Evolutionary conservation across 2,888 invertebrate genomes (phyloP).

Genomic region (Lucinisca nassula): DNA sequence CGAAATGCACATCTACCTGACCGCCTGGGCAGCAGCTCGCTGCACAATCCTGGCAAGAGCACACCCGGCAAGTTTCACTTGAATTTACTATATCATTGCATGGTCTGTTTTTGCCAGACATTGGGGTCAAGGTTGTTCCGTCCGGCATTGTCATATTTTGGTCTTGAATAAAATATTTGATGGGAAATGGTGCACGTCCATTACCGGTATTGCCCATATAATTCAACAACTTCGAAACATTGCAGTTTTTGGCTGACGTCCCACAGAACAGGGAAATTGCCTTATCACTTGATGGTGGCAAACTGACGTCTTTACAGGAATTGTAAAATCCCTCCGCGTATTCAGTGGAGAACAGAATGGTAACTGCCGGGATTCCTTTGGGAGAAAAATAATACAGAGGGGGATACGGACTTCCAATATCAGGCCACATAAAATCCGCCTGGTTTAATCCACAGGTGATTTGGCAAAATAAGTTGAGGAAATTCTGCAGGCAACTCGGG

Average conservation of each 20-base stretch:
- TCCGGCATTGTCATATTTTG: background rate
- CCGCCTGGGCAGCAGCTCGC: background rate
- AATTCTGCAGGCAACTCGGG: background rate
- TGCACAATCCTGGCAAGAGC: background rate
- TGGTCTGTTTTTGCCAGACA: background rate
- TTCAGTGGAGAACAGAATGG: background rate
- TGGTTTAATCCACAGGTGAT: background rate
- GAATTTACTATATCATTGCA: background rate
- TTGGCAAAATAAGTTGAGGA: background rate
- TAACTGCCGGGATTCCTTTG: background rate
- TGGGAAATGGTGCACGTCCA: background rate
- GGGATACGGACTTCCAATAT: background rate
- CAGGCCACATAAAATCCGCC: background rate
- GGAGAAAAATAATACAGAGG: background rate
- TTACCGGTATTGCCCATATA: background rate
- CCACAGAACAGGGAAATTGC: background rate
- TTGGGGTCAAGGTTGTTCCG: background rate
- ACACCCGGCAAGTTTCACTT: background rate
- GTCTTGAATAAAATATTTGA: background rate
- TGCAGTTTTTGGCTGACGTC: background rate
- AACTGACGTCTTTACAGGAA: background rate
- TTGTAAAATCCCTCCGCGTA: background rate
- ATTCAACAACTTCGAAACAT: background rate
- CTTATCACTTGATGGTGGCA: background rate
- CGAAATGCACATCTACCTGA: background rate